Evolutionary conservation across 2,113 vertebrate genomes (phyloP).

Genomic region (Brachyhypopomus occidentalis): DNA sequence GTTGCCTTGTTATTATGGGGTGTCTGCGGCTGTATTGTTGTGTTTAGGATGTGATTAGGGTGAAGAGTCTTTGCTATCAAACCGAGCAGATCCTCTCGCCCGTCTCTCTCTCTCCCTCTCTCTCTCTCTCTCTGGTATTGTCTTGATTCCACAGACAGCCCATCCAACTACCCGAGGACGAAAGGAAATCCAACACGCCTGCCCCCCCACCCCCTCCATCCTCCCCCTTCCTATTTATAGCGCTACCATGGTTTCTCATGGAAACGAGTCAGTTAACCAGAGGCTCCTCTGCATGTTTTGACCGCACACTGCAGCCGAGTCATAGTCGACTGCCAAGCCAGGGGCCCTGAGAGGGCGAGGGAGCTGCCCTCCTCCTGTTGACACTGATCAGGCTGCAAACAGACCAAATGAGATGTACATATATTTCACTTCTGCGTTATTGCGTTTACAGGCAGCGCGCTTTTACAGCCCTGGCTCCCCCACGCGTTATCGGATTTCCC

Average conservation of each 20-base stretch:
- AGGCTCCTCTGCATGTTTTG: constrained; percentile 38
- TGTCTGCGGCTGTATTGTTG: background rate
- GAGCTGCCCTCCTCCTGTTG: constrained; percentile 45
- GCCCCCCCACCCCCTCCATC: constrained; percentile 40
- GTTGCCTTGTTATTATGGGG: background rate
- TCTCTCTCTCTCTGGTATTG: constrained; percentile 35
- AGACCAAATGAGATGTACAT: constrained; percentile 59
- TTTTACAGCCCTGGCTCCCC: constrained; percentile 31
- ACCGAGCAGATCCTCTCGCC: constrained; percentile 7
- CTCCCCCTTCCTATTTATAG: constrained; percentile 53
- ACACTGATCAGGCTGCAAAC: constrained; percentile 60
- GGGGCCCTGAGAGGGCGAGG: constrained; percentile 49
- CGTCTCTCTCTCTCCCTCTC: constrained; percentile 2
- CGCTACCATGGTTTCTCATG: constrained; percentile 45
- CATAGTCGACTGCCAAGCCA: constrained; percentile 50
- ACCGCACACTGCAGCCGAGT: constrained; percentile 35
- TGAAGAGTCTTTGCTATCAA: background rate
- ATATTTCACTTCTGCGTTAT: constrained; percentile 60
- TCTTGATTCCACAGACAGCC: constrained; percentile 37
- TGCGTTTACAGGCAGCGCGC: constrained; percentile 56
- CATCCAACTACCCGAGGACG: constrained; percentile 34
- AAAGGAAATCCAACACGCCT: constrained; percentile 51
- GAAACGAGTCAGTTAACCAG: constrained; percentile 52
- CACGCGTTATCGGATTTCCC: constrained; percentile 44
- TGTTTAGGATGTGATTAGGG: constrained; percentile 11